These are phyloP conservation scores for Notospermus geniculatus DNA, from an alignment of 1,140 invertebrate species.

Conservation along the genomic window DNA sequence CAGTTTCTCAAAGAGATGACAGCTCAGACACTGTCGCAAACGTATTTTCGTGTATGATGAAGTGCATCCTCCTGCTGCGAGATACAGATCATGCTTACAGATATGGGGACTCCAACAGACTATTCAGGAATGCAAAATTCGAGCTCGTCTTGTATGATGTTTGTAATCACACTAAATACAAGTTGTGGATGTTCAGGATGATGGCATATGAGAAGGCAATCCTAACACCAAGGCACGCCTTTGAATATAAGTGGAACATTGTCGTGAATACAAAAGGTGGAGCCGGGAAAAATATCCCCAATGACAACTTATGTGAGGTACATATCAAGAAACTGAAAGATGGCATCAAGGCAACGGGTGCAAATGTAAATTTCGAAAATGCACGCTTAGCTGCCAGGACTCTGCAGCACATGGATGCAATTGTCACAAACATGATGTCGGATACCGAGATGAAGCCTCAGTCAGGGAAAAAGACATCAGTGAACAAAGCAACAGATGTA, in stretches of 20 bases:
- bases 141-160: background rate
- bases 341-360: background rate
- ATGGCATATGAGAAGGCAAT: background rate
- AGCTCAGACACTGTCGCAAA: no score
- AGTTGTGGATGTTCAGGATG: background rate
- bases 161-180: background rate
- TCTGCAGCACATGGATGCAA: background rate
- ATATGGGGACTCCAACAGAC: background rate
- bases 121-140: slow-evolving; percentile 3
- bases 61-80: background rate
- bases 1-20: no score
- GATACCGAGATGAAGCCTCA: background rate
- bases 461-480: background rate
- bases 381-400: background rate
- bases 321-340: slow-evolving; percentile 4
- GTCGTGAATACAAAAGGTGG: background rate
- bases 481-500: background rate
- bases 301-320: slow-evolving; percentile 2
- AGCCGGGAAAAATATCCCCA: background rate
- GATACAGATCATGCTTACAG: background rate
- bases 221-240: background rate
- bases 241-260: slow-evolving; percentile 8
- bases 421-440: background rate
- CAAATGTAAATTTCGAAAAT: slow-evolving; percentile 1
- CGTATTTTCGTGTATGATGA: no score